phyloP scores from a whole-genome alignment of 2,113 vertebrate species.

The Anoplopoma fimbria region DNA sequence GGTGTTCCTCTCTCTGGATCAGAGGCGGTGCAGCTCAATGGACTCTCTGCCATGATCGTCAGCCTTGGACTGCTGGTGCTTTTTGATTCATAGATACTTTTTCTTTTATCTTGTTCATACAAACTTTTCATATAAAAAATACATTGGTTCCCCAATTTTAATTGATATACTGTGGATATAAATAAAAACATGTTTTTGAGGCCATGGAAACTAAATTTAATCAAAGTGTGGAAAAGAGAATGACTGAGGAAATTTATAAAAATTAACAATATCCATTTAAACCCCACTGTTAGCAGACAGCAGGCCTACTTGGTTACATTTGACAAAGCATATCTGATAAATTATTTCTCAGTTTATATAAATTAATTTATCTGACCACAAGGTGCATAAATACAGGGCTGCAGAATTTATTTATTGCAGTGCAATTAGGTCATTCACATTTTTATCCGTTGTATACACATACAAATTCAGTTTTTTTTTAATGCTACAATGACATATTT shows the following conservation, averaged over 20 bases:
- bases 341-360: not conserved
- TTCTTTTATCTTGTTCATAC: not conserved
- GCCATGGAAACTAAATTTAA: not conserved
- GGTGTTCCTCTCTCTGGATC: conserved; percentile 44
- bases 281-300: not conserved
- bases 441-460: not conserved
- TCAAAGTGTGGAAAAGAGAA: not conserved
- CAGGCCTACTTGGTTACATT: not conserved
- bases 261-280: too few relatives aligned
- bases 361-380: not conserved
- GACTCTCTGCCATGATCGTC: conserved; percentile 7
- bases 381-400: not conserved
- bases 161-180: too few relatives aligned
- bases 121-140: not conserved
- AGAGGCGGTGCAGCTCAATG: not conserved
- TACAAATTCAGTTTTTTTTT: not conserved
- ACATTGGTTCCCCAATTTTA: not conserved
- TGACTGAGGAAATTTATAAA: not conserved
- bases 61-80: conserved; percentile 5
- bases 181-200: not conserved
- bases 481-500: not conserved
- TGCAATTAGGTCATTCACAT: not conserved
- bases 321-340: not conserved
- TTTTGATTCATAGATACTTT: not conserved
- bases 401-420: not conserved